These are phyloP conservation scores for Chiroxiphia lanceolata DNA, from an alignment of 2,797 vertebrate genomes.

Conservation along the genomic window DNA sequence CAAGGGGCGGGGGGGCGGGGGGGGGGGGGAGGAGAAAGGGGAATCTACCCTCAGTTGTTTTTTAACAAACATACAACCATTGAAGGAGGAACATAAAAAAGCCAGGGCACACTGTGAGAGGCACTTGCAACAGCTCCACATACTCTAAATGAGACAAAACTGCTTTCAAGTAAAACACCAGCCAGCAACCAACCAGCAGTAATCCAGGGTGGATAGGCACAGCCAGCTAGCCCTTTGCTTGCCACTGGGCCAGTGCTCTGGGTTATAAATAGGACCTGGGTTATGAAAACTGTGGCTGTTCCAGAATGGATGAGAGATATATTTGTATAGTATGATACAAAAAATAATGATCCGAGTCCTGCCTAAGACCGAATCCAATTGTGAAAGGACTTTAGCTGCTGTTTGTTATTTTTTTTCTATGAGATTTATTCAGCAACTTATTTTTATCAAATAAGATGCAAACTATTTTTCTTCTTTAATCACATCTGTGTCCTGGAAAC, in stretches of 20 bases:
- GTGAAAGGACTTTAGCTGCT: background rate
- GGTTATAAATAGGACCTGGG: background rate
- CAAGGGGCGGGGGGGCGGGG: no score
- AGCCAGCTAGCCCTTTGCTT: background rate
- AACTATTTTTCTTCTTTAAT: slow-evolving; percentile 1
- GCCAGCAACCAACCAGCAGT: background rate
- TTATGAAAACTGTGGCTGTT: background rate
- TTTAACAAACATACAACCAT: background rate
- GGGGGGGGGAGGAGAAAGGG: no score
- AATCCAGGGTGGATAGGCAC: background rate
- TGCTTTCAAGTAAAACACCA: background rate
- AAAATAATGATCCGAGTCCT: background rate
- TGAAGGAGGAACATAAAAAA: background rate
- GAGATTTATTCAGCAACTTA: background rate
- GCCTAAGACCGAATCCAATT: background rate
- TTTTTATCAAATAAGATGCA: slow-evolving; percentile 8
- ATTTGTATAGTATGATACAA: background rate
- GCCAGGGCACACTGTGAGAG: slow-evolving; percentile 2
- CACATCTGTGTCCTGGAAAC: background rate
- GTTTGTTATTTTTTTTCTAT: background rate
- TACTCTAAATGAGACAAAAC: background rate
- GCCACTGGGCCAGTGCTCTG: background rate
- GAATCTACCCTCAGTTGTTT: background rate
- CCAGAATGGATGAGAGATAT: background rate
- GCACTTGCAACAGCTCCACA: background rate